Conservation (phyloP, 2,113 vertebrate genomes). For the Phalacrocorax brasilianus region DNA sequence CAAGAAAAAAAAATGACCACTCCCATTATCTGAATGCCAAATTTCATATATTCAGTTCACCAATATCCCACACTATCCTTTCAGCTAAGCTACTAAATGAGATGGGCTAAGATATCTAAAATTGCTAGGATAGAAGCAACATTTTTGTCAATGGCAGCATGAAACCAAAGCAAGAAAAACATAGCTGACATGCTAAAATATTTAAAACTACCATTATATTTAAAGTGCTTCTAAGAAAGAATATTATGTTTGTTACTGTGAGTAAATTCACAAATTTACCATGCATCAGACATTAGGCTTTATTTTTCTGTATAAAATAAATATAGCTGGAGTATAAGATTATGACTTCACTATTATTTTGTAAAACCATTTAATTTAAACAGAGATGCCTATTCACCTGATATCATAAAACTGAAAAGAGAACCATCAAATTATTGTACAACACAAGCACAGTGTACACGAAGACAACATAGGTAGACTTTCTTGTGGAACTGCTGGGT, state of each 20-base stretch:
- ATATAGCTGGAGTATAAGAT: slow-evolving; percentile 66
- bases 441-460: background rate
- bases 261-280: slow-evolving; percentile 68
- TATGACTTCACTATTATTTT: slow-evolving; percentile 69
- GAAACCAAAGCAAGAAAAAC: slow-evolving; percentile 7
- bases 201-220: slow-evolving; percentile 50
- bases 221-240: slow-evolving; percentile 65
- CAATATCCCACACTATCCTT: background rate
- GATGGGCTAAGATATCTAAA: background rate
- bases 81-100: background rate
- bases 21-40: slow-evolving; percentile 42
- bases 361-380: slow-evolving; percentile 64
- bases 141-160: slow-evolving; percentile 10
- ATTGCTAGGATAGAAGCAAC: background rate
- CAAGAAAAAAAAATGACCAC: background rate
- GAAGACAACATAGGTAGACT: slow-evolving; percentile 47
- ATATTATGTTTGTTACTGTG: slow-evolving; percentile 61
- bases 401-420: background rate
- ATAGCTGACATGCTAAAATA: background rate
- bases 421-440: background rate
- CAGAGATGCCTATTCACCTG: slow-evolving; percentile 3
- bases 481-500: slow-evolving; percentile 46
- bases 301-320: slow-evolving; percentile 77
- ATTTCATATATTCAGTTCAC: slow-evolving; percentile 15
- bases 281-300: slow-evolving; percentile 62